phyloP scores from a whole-genome alignment of 2,113 vertebrate genomes.

The Mystacornis crossleyi region DNA sequence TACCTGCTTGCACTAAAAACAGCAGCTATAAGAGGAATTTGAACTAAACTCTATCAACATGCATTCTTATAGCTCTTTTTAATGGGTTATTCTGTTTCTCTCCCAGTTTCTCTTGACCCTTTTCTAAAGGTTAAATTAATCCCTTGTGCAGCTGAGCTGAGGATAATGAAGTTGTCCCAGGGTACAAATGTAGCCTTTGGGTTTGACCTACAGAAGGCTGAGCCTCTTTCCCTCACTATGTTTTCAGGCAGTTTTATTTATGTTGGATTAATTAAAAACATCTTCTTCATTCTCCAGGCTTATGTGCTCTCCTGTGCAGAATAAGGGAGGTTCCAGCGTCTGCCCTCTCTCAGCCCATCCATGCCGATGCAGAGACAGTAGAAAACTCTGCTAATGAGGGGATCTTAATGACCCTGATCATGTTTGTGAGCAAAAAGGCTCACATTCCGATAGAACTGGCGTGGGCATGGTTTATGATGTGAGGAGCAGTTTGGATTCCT shows the following conservation, averaged over 20 bases:
- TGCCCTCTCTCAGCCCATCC: not conserved
- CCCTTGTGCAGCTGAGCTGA: slow-evolving; percentile 7
- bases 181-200: not conserved
- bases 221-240: not conserved
- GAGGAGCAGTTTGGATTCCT: not conserved
- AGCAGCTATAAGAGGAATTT: not conserved
- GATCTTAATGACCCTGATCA: not conserved
- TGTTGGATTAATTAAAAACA: slow-evolving; percentile 35
- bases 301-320: not conserved
- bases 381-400: not conserved
- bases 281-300: not conserved
- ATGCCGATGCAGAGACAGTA: not conserved
- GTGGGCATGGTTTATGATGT: not conserved
- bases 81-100: not conserved
- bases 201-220: slow-evolving; percentile 28
- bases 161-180: slow-evolving; percentile 6
- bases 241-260: slow-evolving; percentile 39
- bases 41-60: not conserved
- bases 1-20: not conserved
- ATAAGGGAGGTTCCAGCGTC: not conserved
- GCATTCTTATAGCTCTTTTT: not conserved
- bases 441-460: not conserved
- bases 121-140: slow-evolving; percentile 42
- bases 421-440: not conserved
- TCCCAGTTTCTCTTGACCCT: slow-evolving; percentile 1